Evolutionary conservation across 2,113 vertebrate genomes (phyloP).

Genomic region (Grammatotria lemairii): DNA sequence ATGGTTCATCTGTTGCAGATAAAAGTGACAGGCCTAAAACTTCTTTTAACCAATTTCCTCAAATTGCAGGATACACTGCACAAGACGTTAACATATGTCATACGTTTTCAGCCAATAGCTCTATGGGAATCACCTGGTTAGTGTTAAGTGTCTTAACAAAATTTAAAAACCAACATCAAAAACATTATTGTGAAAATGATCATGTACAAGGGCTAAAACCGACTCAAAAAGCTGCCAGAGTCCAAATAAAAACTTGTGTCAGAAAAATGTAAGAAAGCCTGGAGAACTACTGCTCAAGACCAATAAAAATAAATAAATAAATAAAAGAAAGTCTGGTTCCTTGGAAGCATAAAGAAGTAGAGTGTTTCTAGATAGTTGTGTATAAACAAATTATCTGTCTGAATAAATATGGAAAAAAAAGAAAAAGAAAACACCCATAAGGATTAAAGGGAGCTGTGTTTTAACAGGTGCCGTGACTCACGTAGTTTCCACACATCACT

Average conservation of each 20-base stretch:
- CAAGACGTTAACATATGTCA: background rate
- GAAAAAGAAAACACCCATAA: accelerated
- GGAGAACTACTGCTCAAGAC: background rate
- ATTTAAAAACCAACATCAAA: background rate
- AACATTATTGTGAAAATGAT: background rate
- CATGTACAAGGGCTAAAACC: background rate
- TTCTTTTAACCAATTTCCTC: background rate
- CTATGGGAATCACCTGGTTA: background rate
- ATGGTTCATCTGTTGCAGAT: background rate
- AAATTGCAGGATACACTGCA: background rate
- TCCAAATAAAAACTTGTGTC: background rate
- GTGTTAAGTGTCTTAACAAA: background rate
- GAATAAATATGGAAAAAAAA: background rate
- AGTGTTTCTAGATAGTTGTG: background rate
- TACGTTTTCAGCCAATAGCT: background rate
- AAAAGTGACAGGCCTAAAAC: background rate
- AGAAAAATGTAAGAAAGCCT: background rate
- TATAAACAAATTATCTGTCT: background rate
- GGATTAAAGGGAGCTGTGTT: background rate
- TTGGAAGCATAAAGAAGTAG: background rate
- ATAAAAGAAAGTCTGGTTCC: background rate
- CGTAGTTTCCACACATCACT: background rate
- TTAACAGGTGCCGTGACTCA: background rate
- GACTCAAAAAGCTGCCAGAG: background rate
- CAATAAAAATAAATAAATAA: background rate